Conservation (phyloP, 2,888 invertebrate genomes). For the Coelogynopora nodosa region DNA sequence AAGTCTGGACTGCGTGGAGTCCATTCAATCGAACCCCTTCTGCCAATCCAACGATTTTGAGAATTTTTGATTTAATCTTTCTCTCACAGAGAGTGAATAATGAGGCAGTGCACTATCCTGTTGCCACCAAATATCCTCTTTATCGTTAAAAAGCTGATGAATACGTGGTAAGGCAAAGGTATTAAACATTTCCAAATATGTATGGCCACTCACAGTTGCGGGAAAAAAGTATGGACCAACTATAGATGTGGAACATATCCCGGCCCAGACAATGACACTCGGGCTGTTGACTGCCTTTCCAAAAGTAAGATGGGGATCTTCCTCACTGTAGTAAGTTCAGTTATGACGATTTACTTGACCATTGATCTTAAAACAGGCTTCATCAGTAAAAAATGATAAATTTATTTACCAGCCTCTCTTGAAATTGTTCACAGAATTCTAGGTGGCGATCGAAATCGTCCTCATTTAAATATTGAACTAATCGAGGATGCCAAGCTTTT, state of each 20-base stretch:
- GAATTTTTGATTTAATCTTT: background rate
- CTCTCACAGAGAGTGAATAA: background rate
- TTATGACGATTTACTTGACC: background rate
- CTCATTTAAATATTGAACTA: background rate
- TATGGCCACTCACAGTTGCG: background rate
- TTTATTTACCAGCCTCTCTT: background rate
- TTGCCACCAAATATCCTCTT: constrained; percentile 4
- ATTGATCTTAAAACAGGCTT: constrained; percentile 21
- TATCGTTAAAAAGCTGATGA: background rate
- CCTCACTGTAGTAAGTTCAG: constrained; percentile 1
- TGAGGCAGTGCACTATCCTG: background rate
- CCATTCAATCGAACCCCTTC: constrained; percentile 11
- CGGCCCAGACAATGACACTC: constrained; percentile 6
- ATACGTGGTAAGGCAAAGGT: background rate
- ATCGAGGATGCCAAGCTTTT: background rate
- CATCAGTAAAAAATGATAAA: background rate
- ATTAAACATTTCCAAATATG: background rate
- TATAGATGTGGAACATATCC: constrained; percentile 11
- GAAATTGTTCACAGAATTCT: background rate
- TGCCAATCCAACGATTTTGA: background rate
- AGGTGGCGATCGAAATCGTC: background rate
- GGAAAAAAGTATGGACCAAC: background rate
- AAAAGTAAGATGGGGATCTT: background rate
- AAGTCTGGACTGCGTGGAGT: constrained; percentile 11
- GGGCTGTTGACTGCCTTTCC: background rate